Evolutionary conservation across 2,113 vertebrate genomes (phyloP).

Genomic region (Bostrychus sinensis): DNA sequence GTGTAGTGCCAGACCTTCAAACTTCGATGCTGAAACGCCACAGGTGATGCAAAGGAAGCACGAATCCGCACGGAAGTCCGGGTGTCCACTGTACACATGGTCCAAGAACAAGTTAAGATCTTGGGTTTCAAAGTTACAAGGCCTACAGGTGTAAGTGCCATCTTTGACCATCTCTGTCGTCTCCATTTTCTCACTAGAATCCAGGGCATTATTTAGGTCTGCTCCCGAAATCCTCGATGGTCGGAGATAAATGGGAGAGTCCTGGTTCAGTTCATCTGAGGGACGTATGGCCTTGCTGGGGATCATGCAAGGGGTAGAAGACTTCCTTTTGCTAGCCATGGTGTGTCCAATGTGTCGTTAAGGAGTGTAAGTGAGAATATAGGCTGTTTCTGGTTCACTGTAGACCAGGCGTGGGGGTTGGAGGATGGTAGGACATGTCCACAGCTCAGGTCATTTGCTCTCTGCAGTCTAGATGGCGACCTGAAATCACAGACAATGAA

Average conservation of each 20-base stretch:
- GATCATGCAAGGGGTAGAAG: constrained; percentile 97
- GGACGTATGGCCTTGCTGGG: constrained; percentile 85
- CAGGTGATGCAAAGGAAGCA: constrained; percentile 87
- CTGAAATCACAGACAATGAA: constrained; percentile 46
- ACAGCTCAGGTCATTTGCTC: constrained; percentile 45
- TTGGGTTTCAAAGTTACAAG: constrained; percentile 89
- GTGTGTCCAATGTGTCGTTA: constrained; percentile 39
- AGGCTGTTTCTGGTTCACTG: constrained; percentile 58
- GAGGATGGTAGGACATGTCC: constrained; percentile 57
- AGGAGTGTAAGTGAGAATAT: constrained; percentile 47
- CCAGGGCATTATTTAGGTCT: constrained; percentile 45
- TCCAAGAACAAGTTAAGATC: constrained; percentile 90
- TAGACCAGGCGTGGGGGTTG: constrained; percentile 71
- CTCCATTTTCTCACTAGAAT: constrained; percentile 63
- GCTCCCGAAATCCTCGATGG: constrained; percentile 48
- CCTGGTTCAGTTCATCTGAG: constrained; percentile 77
- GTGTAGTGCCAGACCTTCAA: constrained; percentile 91
- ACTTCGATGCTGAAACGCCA: constrained; percentile 86
- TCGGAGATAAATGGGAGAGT: constrained; percentile 66
- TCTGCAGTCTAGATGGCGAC: constrained; percentile 30
- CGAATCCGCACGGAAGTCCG: constrained; percentile 89
- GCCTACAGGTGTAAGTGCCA: constrained; percentile 87
- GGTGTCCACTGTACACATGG: constrained; percentile 90
- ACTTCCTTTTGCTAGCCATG: constrained; percentile 99
- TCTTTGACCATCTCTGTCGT: constrained; percentile 63